Base-by-base conservation (phyloP, 1,140 invertebrate species). In the Drosophila kanapiae region DNA sequence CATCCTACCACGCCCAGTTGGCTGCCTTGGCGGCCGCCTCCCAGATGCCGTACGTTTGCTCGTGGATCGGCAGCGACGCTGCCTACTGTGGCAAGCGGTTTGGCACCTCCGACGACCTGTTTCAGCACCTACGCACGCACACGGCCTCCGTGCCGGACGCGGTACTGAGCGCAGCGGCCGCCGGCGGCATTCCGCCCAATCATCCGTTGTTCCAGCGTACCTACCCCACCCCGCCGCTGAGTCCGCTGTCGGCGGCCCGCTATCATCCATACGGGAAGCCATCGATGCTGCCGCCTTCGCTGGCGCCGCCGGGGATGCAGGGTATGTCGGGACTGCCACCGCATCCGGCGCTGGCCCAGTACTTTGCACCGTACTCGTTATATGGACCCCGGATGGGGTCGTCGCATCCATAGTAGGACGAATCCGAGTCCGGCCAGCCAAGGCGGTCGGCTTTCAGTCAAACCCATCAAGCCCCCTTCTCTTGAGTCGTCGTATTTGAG, bases 1-100 rank as follows among this genome's bases (percentile, higher is more conserved):
- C 95, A 1, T 96, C 96, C 72, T 96, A 96, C 23, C 96, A 96
- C 75, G 96, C 96, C 18, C 96, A 96, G 83, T 88, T 96, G 47
- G 96, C 96, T 0, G 96, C 96, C 0, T 78, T 97, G 42, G 96
- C 96, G 0, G 96, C 96, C 0, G 95, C 95, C 8, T 95, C 96
- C 0, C 95, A 96, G 78, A 92, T 97, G 61, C 96, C 97, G 1
- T 97, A 97, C 88, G 96, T 98, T 0, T 98, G 98, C 93, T 98
- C 96, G 92, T 99, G 98, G 98, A 97, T 99, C 82, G 96, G 96
- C 10, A 96, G 96, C 16, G 97, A 98, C 91, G 95, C 96, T 0
- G 94, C 95, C 0, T 98, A 98, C 85, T 99, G 98, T 91, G 98
- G 98, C 27, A 99, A 99, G 91, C 93, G 97, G 45, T 99, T 98